Evolutionary conservation across 2,888 invertebrate species (phyloP), one percentile per base, ranked within the genome.

Genomic region (Megalurothrips usitatus): DNA sequence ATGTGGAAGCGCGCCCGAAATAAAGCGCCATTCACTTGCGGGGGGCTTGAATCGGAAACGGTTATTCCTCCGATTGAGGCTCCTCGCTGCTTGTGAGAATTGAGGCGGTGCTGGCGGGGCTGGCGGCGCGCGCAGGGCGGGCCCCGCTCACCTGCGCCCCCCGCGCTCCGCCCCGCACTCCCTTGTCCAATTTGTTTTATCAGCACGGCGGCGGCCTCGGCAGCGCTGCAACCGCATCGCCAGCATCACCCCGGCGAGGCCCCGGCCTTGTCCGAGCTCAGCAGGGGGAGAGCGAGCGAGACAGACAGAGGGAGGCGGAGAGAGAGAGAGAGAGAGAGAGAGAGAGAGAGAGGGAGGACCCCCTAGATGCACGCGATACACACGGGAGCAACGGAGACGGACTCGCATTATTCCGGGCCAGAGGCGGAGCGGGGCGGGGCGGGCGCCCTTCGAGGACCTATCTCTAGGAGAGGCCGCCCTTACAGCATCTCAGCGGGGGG

Each of bases 131-230:
- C 2, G 34, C 34, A 43, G 34, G 34, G 34, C 34, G 3, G 34
- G 3, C 34, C 34, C 6, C 6, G 6, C 34, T 43, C 34, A 43
- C 34, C 34, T 43, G 34, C 34, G 6, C 34, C 34, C 34, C 17
- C 58, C 58, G 19, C 58, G 6, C 58, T n/a, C n/a, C 58, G 11
- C 58, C 14, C n/a, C n/a, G n/a, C n/a, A n/a, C n/a, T n/a, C n/a
- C 17, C 58, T 58, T 58, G 58, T 58, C n/a, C 58, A 58, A 58
- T 58, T 58, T 58, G 58, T 14, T 58, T 58, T 58, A 58, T 58
- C 58, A 58, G 58, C 58, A 58, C 19, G n/a, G n/a, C n/a, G n/a
- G n/a, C n/a, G 58, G 19, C 58, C n/a, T n/a, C n/a, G n/a, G n/a
- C n/a, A 58, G 14, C 58, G 58, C 17, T 58, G 58, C 58, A 58